Evolutionary conservation across 2,797 vertebrate species (phyloP).

Genomic region (Artibeus jamaicensis): DNA sequence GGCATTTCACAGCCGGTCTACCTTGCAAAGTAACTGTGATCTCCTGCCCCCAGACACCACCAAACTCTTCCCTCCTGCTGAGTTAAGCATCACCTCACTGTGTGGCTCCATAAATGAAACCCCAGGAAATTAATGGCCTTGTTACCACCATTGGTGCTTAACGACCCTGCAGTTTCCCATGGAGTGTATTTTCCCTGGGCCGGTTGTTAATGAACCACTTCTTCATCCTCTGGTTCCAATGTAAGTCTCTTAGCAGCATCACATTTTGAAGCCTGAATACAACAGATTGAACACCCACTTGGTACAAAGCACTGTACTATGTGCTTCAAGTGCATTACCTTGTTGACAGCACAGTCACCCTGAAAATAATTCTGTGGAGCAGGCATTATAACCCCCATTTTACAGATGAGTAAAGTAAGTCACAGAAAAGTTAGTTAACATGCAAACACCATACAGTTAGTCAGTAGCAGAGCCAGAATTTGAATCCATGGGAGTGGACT

Average conservation of each 20-base stretch:
- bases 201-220: slow-evolving; percentile 63
- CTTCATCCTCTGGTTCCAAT: slow-evolving; percentile 45
- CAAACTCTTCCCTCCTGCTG: slow-evolving; percentile 41
- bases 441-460: background rate
- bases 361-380: background rate
- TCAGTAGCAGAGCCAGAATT: background rate
- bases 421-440: background rate
- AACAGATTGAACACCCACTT: slow-evolving; percentile 12
- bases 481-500: background rate
- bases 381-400: slow-evolving; percentile 3
- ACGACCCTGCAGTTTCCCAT: slow-evolving; percentile 63
- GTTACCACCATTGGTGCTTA: slow-evolving; percentile 69
- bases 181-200: slow-evolving; percentile 62
- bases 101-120: slow-evolving; percentile 60
- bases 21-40: slow-evolving; percentile 62
- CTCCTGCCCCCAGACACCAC: slow-evolving; percentile 25
- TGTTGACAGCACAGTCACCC: background rate
- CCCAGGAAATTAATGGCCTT: slow-evolving; percentile 70
- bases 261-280: background rate
- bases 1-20: slow-evolving; percentile 9
- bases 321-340: background rate
- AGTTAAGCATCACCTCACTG: slow-evolving; percentile 66
- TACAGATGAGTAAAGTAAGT: slow-evolving; percentile 45
- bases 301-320: background rate
- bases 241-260: slow-evolving; percentile 26